Base-by-base conservation (phyloP, 2,888 invertebrate genomes). In the Salpingus planirostris region DNA sequence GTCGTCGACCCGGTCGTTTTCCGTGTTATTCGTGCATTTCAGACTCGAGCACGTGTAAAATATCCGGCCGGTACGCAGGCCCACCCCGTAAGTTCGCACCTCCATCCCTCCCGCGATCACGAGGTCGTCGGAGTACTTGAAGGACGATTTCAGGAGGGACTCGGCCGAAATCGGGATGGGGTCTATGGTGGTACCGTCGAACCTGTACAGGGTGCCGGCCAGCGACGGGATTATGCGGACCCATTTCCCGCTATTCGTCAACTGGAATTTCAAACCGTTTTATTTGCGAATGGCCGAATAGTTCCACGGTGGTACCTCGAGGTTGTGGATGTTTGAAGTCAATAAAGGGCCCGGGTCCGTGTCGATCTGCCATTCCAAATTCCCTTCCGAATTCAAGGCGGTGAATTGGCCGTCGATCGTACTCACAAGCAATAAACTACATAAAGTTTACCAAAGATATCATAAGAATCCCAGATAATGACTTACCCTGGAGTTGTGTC, bases 171-270 rank as follows among this genome's bases (percentile, higher is more conserved):
- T 76, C 0, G 93, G 92, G 39, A 91, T 69, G 0, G 88, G 80
- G 64, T 93, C 88, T 27, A 96, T 76, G 39, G 77, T 80, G 38
- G 85, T 81, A 0, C 90, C 92, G 62, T 92, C 88, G 60, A 92
- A 85, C 61, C 88, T 87, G 67, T 92, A 97, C 27, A 97, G 70
- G 2, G 82, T 80, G 2, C 97, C 97, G 52, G 82, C 85, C 6
- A 97, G 68, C 0, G 96, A 92, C 1, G 96, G 97, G 52, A 97
- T 91, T 57, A 96, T 74, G 27, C 89, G 75, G 11, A 90, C 78
- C 76, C 80, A 83, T 59, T 88, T 82, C 2, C 89, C 91, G 57
- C 85, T 81, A 33, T 83, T 81, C 21, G 81, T 82, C 23, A 90
- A 64, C 84, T 86, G 55, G 25, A 66, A 59, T 40, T 47, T 36